Evolutionary conservation across 1,140 invertebrate species (phyloP).

Genomic region (Drosophila subpulchrella): DNA sequence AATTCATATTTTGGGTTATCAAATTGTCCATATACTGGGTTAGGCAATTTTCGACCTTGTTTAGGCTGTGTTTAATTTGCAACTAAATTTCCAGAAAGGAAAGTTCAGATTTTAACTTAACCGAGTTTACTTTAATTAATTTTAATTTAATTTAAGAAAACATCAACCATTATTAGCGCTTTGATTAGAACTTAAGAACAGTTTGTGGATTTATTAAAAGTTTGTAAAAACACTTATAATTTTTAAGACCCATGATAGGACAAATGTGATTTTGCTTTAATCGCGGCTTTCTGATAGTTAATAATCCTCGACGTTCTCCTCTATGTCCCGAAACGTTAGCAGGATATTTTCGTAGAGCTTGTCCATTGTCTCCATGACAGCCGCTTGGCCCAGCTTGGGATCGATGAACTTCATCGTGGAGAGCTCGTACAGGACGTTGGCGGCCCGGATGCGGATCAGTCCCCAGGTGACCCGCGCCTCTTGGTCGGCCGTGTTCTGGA

Average conservation of each 20-base stretch:
- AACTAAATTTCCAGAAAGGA: no score
- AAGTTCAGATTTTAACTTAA: no score
- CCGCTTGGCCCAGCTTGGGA: constrained; percentile 31
- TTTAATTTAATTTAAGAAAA: no score
- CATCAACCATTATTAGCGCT: no score
- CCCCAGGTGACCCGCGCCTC: constrained; percentile 71
- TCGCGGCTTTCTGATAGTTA: neutral
- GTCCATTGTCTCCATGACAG: constrained; percentile 8
- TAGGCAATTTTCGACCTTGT: no score
- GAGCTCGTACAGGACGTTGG: constrained; percentile 56
- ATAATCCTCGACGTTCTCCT: constrained; percentile 27
- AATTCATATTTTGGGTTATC: no score
- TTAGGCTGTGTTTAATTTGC: no score
- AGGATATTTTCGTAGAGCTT: constrained; percentile 10
- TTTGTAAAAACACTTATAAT: neutral
- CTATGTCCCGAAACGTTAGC: constrained; percentile 26
- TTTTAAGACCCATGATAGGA: neutral
- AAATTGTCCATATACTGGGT: no score
- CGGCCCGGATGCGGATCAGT: constrained; percentile 49
- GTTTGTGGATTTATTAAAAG: neutral
- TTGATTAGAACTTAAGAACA: neutral
- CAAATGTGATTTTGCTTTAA: no score
- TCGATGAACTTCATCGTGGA: constrained; percentile 73
- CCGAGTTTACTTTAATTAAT: no score
- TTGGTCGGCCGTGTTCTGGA: constrained; percentile 36